Percentiles rank a stretch among this genome's conserved stretches.
Conservation (phyloP, 2,113 vertebrate species). For the Thunnus thynnus region DNA sequence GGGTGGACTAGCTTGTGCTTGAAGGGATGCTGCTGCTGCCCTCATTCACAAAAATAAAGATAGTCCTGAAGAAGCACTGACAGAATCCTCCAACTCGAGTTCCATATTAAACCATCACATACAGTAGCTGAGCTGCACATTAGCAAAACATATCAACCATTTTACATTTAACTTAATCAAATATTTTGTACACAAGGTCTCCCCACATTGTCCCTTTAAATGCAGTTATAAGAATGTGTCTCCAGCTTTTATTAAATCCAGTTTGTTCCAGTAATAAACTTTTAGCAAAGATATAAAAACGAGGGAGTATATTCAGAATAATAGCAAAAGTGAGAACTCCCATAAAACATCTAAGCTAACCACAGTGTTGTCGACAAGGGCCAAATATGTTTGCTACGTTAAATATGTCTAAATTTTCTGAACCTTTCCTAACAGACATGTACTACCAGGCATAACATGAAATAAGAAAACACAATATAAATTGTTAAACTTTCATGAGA, state of each 20-base stretch:
- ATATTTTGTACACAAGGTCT: constrained; percentile 19
- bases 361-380: constrained; percentile 48
- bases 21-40: constrained; percentile 13
- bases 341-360: constrained; percentile 28
- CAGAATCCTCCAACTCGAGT: not conserved
- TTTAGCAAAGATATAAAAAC: constrained; percentile 63
- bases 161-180: constrained; percentile 33
- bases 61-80: constrained; percentile 8
- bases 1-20: constrained; percentile 47
- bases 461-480: not conserved
- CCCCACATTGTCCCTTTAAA: constrained; percentile 14
- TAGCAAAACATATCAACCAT: constrained; percentile 3
- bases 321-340: constrained; percentile 53
- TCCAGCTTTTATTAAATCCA: constrained; percentile 18
- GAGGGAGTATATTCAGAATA: constrained; percentile 17
- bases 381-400: constrained; percentile 24
- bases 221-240: not conserved
- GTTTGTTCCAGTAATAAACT: constrained; percentile 14
- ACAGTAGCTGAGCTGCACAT: constrained; percentile 44
- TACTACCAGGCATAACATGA: not conserved
- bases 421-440: constrained; percentile 2
- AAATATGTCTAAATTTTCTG: constrained; percentile 2
- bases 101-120: constrained; percentile 7
- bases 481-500: not conserved
- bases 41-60: not conserved